Percentiles rank a stretch among this genome's conserved stretches.
Conservation (phyloP, 2,113 vertebrate species). For the Ceyx margarethae region DNA sequence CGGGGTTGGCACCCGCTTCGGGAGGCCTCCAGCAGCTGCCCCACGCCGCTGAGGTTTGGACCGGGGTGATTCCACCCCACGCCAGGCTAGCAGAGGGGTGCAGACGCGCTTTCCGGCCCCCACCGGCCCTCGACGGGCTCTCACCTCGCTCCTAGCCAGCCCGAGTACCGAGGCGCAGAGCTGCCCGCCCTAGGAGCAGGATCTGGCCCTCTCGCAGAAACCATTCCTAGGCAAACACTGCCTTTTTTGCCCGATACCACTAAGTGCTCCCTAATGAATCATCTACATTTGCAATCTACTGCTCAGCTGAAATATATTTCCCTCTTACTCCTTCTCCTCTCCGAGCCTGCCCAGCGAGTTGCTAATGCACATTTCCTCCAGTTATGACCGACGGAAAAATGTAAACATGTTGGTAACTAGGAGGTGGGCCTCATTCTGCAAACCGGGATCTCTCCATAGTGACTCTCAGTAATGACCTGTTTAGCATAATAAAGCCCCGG, state of each 20-base stretch:
- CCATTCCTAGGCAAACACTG: background rate
- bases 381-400: conserved; percentile 51
- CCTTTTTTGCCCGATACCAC: background rate
- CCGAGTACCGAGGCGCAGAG: background rate
- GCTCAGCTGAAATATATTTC: background rate
- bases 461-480: conserved; percentile 55
- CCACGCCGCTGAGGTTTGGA: background rate
- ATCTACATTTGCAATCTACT: background rate
- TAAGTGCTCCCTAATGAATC: background rate
- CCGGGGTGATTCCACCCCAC: background rate
- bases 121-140: too few species aligned
- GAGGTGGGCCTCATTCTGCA: conserved; percentile 5
- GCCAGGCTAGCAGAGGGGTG: background rate
- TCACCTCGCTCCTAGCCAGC: background rate
- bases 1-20: background rate
- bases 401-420: conserved; percentile 65
- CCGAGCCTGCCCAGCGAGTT: conserved; percentile 10
- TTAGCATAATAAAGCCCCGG: conserved; percentile 53
- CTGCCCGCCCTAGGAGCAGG: background rate
- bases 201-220: background rate
- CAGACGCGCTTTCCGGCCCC: background rate
- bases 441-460: conserved; percentile 46
- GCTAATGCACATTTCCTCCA: conserved; percentile 58
- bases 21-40: background rate
- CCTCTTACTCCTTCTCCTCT: conserved; percentile 5